Base-by-base conservation (phyloP, 2,797 vertebrate genomes). In the Diglossa cyanea region DNA sequence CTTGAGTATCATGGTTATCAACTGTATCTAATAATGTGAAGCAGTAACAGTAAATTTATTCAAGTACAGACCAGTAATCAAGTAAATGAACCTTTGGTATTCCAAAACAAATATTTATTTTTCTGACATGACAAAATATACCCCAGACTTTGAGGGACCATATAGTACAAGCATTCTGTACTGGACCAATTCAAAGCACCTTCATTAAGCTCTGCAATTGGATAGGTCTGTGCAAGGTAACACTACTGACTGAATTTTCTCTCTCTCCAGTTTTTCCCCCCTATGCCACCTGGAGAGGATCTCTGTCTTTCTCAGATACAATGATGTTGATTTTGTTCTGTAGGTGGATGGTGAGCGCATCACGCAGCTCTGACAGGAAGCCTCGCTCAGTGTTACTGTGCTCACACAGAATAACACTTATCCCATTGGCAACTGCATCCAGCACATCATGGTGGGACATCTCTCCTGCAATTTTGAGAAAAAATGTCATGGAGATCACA, bases 311-410 rank as follows among this genome's bases (percentile, higher is more conserved):
- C 96, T 98, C 97, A 1, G 99, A 99, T 88, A 99, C 74, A 23
- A 94, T 62, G 81, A 99, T 97, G 7, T 92, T 95, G 45, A 99
- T 90, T 8, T 97, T 97, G 48, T 98, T 97, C 19, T 98, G 97
- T 33, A 99, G 97, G 66, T 97, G 97, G 40, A 92, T 58, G 2
- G 90, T n/a, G 18, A 99, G 98, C 47, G 94, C 87, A 42, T 98
- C 98, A 82, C 96, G 97, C 95, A 99, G 98, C 67, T 99, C 98
- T 7, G 97, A 81, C 95, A 99, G 98, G 94, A 99, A 99, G 26
- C 99, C 99, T 62, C 99, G 98, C 96, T 99, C 99, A 1, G 99
- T 99, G 98, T 99, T 99, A 97, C 99, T 99, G 57, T 99, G 99
- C 72, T 99, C 99, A 71, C 98, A 99, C 83, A 99, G 98, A 95